Percentiles rank a stretch among this genome's conserved stretches.
Evolutionary conservation across 2,888 invertebrate genomes (phyloP).

Genomic region (Eucriotettix oculatus): DNA sequence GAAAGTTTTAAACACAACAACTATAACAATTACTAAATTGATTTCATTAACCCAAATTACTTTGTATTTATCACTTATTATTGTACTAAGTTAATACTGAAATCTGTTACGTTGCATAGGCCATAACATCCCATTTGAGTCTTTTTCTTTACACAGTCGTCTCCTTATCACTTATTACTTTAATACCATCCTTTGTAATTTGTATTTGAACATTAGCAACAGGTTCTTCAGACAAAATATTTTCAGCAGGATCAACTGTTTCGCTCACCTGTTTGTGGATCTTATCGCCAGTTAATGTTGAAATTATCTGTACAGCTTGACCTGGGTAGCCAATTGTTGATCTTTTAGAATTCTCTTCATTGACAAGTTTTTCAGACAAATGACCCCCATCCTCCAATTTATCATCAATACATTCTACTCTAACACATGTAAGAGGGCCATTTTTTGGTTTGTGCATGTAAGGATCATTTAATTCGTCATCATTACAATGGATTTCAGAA

Average conservation of each 20-base stretch:
- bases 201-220: conserved; percentile 50
- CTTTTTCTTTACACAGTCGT: conserved; percentile 38
- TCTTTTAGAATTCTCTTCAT: conserved; percentile 13
- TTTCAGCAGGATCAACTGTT: not conserved
- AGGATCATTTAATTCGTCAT: not conserved
- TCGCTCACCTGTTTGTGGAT: conserved; percentile 11
- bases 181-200: conserved; percentile 59
- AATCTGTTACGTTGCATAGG: too few relatives aligned
- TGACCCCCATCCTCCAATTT: conserved; percentile 17
- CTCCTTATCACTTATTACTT: conserved; percentile 63
- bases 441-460: not conserved
- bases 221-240: conserved; percentile 20
- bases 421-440: conserved; percentile 10
- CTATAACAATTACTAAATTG: too few relatives aligned
- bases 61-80: too few relatives aligned
- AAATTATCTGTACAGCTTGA: conserved; percentile 14
- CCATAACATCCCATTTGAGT: too few relatives aligned
- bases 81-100: too few relatives aligned
- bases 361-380: conserved; percentile 5
- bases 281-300: conserved; percentile 9
- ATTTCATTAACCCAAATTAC: too few relatives aligned
- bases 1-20: too few relatives aligned
- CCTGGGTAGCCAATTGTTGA: conserved; percentile 13
- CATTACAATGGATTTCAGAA: not conserved
- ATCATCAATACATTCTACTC: conserved; percentile 23